Evolutionary conservation across 1,140 invertebrate genomes (phyloP), one percentile per base, ranked within the genome.

Genomic region (Monomorium pharaonis): DNA sequence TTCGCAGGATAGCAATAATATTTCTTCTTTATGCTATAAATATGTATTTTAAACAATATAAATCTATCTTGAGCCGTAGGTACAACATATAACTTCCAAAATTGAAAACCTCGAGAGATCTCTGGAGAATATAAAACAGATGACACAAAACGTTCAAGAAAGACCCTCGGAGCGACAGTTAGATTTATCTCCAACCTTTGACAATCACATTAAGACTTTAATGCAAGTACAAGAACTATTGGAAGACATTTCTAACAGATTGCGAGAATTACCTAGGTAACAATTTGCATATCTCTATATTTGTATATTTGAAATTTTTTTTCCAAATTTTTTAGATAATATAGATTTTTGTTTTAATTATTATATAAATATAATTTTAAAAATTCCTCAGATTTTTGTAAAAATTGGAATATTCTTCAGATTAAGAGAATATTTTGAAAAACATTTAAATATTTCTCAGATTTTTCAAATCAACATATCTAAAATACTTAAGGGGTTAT

Each of bases 181-280:
- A 54, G 85, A 92, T 72, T 49, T 89, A 3, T 74, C 60, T 56
- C 67, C 89, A 9, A 77, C 86, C 51, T 78, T 94, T 3, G 88
- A 93, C 27, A 88, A 92, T 37, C 93, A 94, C 37, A 80, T 85
- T 16, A 60, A 63, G n/a, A 89, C 86, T 0, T 60, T 95, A 1
- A 69, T 76, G 0, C 91, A 86, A 58, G 84, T 95, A 2, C 90
- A 94, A 3, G 91, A 93, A n/a, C 74, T 94, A 44, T 44, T 95
- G 21, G 90, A 94, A 30, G 88, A 91, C 24, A 93, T 92, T 42
- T 91, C 92, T 7, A 74, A 92, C 1, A 89, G 86, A 65, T 90
- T 95, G 21, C 86, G 80, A 24, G 87, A 94, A 75, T 89, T 95
- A 37, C 92, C 94, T 12, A 89, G 88, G 94, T 95, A 89, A 72